A percentile compares a stretch with the other conserved stretches of the same genome.
These are phyloP conservation scores for Pygocentrus nattereri DNA, from an alignment of 2,797 vertebrate genomes.

Conservation along the genomic window DNA sequence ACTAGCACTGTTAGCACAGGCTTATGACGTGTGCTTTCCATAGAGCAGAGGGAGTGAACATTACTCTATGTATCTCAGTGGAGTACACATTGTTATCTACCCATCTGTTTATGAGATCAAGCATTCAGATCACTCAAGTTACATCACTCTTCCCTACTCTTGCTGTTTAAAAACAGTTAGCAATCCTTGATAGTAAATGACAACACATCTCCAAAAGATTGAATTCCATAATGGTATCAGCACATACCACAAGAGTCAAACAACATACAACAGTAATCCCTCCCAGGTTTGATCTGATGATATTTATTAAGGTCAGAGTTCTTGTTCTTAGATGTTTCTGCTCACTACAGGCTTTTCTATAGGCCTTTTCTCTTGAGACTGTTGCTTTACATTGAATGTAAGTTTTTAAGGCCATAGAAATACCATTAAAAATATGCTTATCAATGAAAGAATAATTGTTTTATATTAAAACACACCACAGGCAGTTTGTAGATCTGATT, in stretches of 20 bases:
- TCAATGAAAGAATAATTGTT: slow-evolving; percentile 63
- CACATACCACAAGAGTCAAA: too few species aligned
- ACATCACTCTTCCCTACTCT: background rate
- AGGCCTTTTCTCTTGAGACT: background rate
- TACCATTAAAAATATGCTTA: slow-evolving; percentile 5
- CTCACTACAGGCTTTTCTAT: background rate
- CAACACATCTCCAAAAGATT: background rate
- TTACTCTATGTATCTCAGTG: background rate
- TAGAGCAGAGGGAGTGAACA: background rate
- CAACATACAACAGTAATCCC: too few species aligned
- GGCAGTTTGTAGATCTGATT: slow-evolving; percentile 35
- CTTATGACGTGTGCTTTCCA: background rate
- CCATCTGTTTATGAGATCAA: background rate
- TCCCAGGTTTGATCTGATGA: background rate
- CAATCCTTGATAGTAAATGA: background rate
- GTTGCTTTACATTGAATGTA: slow-evolving; percentile 21
- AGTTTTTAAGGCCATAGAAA: slow-evolving; percentile 20
- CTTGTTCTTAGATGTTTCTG: background rate
- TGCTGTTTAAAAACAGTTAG: background rate
- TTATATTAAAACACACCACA: slow-evolving; percentile 80
- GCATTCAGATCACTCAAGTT: too few species aligned
- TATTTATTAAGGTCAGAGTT: background rate
- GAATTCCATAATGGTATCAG: background rate
- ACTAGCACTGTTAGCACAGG: background rate
- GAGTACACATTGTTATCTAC: background rate